Evolutionary conservation across 2,888 invertebrate genomes (phyloP), one percentile per base, ranked within the genome.

Genomic region (Drosophila conformis): DNA sequence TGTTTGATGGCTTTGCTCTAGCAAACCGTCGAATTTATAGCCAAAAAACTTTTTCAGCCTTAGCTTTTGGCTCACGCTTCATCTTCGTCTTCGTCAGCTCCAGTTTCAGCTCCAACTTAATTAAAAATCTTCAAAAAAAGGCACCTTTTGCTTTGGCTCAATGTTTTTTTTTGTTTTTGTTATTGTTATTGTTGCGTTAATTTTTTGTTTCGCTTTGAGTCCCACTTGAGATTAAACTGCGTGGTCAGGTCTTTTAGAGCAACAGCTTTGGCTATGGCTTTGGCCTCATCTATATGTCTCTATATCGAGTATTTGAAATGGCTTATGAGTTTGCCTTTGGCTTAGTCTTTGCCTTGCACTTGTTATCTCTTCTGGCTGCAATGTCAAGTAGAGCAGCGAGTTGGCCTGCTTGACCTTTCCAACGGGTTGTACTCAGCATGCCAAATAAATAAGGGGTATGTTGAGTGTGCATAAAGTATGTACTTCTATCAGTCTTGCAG

Each of bases 311-410:
- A 29, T 40, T 15, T 57, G 49, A 51, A 29, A 52, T 73, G 66
- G 68, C 63, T 72, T 65, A 76, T 73, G 77, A 69, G 58, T 73
- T 69, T 57, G 56, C 27, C 36, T 65, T 78, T 68, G 68, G 60
- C 73, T 60, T 80, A 67, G 73, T 59, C 69, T 73, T 68, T 56
- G 59, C 52, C 53, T 57, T 57, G 49, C 46, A 56, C n/a, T 56
- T 56, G 56, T 56, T 36, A 21, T 53, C 35, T 59, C 31, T 27
- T 53, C 31, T 63, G 59, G 15, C 54, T 72, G 78, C 87, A 90
- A 90, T 89, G 89, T 88, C 88, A 89, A 89, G 89, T 66, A 67
- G 60, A 46, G 29, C 73, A 62, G 36, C 71, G 66, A 57, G 62
- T 35, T 48, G 57, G 53, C n/a, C 66, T 18, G 46, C 69, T 78